Evolutionary conservation across 2,888 invertebrate species (phyloP), one percentile per base, ranked within the genome.

Genomic region (Netelia virgata): DNA sequence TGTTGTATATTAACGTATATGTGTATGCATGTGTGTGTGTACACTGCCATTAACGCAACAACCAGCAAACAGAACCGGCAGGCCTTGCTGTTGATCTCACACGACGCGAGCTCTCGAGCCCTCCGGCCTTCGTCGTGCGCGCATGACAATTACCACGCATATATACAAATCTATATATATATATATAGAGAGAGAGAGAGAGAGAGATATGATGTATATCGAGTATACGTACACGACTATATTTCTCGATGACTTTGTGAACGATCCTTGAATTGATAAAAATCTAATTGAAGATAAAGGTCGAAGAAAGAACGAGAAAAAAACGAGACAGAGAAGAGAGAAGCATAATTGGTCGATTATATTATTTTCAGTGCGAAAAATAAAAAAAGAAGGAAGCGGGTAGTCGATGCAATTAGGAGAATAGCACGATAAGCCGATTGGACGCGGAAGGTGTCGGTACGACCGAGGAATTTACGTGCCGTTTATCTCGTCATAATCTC

Each of bases 81-180:
- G 84, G 77, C 81, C 84, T 84, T 84, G 83, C 78, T 74, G 83
- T 77, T 81, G 73, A 84, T 84, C 84, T 81, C 81, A 77, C 84
- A 77, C 81, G 81, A 81, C 81, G 68, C 77, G 76, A 50, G 41
- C 77, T 81, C 77, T 80, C 68, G 55, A 69, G 84, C 84, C 81
- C 84, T 64, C 68, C 61, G 84, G 84, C 84, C 81, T 84, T 84
- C 84, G 61, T 69, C 84, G 63, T 81, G 80, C 81, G 81, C 81
- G 81, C 84, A 77, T 73, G 84, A 84, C 84, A 81, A 84, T 84
- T 84, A 84, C 76, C 81, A 36, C 10, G 69, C 41, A 61, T 69
- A 73, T 59, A 11, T 28, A 55, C 8, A 50, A 10, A 59, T 57
- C 43, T 20, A 59, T 41, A 55, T 41, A 73, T 5, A 57, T n/a